These are phyloP conservation scores for Heterotis niloticus DNA, from an alignment of 2,113 vertebrate genomes.

Conservation along the genomic window DNA sequence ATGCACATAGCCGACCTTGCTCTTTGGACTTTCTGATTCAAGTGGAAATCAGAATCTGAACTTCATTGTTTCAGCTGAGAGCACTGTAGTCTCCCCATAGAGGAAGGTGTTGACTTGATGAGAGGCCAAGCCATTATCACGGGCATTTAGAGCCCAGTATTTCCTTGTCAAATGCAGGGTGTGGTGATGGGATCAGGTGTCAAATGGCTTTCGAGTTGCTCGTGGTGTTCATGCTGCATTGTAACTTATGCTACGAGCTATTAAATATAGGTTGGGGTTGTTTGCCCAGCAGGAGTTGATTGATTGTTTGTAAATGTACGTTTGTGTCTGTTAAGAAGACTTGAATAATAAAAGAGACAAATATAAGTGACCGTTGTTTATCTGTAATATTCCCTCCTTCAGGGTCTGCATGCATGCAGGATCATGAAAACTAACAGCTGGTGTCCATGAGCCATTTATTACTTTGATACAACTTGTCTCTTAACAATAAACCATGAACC, in stretches of 20 bases:
- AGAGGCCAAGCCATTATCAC: neutral
- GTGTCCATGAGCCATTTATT: slow-evolving; percentile 13
- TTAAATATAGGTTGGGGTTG: slow-evolving; percentile 52
- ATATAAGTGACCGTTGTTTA: neutral
- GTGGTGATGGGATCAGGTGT: neutral
- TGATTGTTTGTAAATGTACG: slow-evolving; percentile 60
- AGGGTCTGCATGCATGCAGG: neutral
- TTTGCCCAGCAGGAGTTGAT: slow-evolving; percentile 50
- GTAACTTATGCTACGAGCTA: slow-evolving; percentile 73
- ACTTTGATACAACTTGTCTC: neutral
- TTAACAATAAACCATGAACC: neutral
- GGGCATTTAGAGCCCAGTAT: neutral
- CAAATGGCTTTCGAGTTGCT: slow-evolving; percentile 9
- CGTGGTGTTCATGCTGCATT: slow-evolving; percentile 29
- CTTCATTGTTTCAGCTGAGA: neutral
- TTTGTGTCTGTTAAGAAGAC: slow-evolving; percentile 34
- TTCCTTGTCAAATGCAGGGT: neutral
- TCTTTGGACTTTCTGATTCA: neutral
- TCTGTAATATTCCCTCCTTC: neutral
- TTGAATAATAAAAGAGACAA: slow-evolving; percentile 43
- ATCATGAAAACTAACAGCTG: neutral
- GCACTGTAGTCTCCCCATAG: neutral
- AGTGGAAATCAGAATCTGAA: neutral
- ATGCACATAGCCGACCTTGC: too few species aligned
- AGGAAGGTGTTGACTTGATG: too few species aligned